A percentile compares a stretch with the other conserved stretches of the same genome.
Conservation (phyloP, 1,140 invertebrate species). For the Marisa cornuarietis region DNA sequence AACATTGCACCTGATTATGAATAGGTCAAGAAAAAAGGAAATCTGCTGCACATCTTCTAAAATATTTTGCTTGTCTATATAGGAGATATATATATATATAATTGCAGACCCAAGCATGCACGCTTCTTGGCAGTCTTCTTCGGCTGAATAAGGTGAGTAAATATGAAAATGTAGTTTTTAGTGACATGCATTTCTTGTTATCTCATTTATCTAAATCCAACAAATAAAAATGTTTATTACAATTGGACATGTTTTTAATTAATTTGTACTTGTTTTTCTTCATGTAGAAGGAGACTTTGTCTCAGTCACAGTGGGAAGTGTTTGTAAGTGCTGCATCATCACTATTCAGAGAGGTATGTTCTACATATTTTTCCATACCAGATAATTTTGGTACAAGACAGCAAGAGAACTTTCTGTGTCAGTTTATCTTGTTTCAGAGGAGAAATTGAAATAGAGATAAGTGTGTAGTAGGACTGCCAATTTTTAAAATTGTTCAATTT, state of each 20-base stretch:
- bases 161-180: not conserved
- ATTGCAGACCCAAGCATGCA: slow-evolving; percentile 7
- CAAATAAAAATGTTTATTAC: not conserved
- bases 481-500: not conserved
- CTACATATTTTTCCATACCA: not conserved
- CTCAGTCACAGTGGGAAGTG: not conserved
- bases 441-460: too few relatives aligned
- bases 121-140: not conserved
- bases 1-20: not conserved
- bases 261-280: not conserved
- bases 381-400: not conserved
- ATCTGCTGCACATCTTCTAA: not conserved
- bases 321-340: not conserved
- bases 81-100: not conserved
- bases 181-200: not conserved
- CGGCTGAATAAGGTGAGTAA: slow-evolving; percentile 13
- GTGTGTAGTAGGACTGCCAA: too few relatives aligned
- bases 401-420: not conserved
- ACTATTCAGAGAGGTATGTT: slow-evolving; percentile 15
- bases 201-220: not conserved
- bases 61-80: not conserved
- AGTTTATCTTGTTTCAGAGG: too few relatives aligned
- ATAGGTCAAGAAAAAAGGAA: not conserved
- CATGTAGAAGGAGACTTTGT: slow-evolving; percentile 8
- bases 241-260: not conserved